Conservation (phyloP, 2,888 invertebrate genomes). For the Eristalis pertinax region DNA sequence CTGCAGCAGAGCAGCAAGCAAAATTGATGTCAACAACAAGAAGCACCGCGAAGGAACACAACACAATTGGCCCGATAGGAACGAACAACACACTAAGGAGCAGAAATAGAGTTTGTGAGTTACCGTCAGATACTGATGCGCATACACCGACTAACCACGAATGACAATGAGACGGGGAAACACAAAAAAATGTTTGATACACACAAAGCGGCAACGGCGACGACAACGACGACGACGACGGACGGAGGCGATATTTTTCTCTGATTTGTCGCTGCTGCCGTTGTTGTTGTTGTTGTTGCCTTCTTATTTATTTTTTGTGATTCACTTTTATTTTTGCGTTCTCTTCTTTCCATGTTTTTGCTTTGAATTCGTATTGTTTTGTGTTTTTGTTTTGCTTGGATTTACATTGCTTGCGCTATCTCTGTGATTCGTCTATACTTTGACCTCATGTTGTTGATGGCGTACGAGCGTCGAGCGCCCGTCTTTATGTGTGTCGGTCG, state of each 20-base stretch:
- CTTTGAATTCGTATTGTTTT: conserved; percentile 14
- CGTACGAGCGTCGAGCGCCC: no score
- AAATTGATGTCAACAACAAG: conserved; percentile 48
- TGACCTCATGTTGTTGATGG: conserved; percentile 62
- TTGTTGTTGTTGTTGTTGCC: not conserved
- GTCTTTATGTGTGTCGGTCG: no score
- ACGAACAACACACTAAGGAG: conserved; percentile 36
- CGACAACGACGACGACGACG: not conserved
- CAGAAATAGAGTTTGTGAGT: conserved; percentile 24
- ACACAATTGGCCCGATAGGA: not conserved
- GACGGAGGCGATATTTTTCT: conserved; percentile 50
- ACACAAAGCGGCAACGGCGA: conserved; percentile 25
- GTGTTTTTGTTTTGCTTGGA: conserved; percentile 50
- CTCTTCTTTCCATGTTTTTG: conserved; percentile 34
- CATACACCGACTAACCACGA: conserved; percentile 63
- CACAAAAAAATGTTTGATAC: conserved; percentile 70
- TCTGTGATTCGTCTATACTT: conserved; percentile 33
- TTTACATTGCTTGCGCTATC: conserved; percentile 47
- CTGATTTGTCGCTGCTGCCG: not conserved
- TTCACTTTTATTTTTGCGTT: conserved; percentile 39
- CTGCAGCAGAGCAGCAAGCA: not conserved
- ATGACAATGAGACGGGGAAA: conserved; percentile 62
- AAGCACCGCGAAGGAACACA: not conserved
- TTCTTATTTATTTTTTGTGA: not conserved
- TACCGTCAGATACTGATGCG: conserved; percentile 70